Evolutionary conservation across 1,140 invertebrate species (phyloP).

Genomic region (Calliopsis andreniformis): DNA sequence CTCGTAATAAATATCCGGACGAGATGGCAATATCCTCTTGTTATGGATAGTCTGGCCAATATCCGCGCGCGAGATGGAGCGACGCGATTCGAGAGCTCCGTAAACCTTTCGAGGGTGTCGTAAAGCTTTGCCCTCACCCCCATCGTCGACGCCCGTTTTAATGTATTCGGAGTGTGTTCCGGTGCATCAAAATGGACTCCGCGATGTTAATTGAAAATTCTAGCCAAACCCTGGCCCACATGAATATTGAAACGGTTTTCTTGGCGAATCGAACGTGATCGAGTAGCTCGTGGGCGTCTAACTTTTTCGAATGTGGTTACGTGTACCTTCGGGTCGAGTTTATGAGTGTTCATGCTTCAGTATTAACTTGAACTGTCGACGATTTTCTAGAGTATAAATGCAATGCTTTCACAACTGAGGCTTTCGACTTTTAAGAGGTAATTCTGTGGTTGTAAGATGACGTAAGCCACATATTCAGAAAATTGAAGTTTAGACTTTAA

Average conservation of each 20-base stretch:
- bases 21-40: constrained; percentile 9
- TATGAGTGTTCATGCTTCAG: too few relatives aligned
- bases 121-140: background rate
- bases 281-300: background rate
- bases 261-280: constrained; percentile 19
- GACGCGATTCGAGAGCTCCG: constrained; percentile 5
- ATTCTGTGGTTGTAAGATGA: too few relatives aligned
- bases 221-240: background rate
- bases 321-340: too few relatives aligned
- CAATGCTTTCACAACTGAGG: too few relatives aligned
- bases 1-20: constrained; percentile 8
- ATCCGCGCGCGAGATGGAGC: constrained; percentile 5
- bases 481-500: too few relatives aligned
- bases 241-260: constrained; percentile 10
- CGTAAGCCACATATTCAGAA: too few relatives aligned
- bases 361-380: too few relatives aligned
- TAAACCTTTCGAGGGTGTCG: constrained; percentile 2
- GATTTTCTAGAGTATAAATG: background rate
- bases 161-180: constrained; percentile 13
- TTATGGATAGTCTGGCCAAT: constrained; percentile 13
- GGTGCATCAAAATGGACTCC: background rate
- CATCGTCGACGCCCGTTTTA: background rate
- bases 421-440: too few relatives aligned
- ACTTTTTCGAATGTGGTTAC: too few relatives aligned
- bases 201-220: constrained; percentile 38